Conservation (phyloP, 2,113 vertebrate genomes). For the Herpailurus yagouaroundi region DNA sequence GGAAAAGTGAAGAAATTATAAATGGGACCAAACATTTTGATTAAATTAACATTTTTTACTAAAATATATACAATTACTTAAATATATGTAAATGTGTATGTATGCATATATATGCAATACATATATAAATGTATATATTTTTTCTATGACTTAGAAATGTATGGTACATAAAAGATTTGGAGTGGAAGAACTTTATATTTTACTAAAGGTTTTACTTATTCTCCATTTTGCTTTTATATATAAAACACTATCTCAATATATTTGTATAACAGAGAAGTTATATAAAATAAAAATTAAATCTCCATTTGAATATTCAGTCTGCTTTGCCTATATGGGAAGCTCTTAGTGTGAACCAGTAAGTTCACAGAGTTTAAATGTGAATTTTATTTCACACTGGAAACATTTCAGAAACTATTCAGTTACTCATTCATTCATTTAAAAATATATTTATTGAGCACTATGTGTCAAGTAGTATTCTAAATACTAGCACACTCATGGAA, state of each 20-base stretch:
- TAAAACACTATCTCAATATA: background rate
- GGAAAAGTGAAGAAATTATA: background rate
- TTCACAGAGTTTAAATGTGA: background rate
- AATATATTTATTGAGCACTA: background rate
- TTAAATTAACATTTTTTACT: background rate
- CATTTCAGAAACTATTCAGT: background rate
- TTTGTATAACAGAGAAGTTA: background rate
- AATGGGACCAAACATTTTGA: background rate
- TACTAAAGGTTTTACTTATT: background rate
- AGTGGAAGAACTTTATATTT: background rate
- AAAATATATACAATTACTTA: background rate
- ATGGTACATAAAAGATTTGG: background rate
- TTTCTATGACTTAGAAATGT: background rate
- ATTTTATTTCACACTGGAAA: background rate
- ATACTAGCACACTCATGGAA: background rate
- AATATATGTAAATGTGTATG: background rate
- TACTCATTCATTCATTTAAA: background rate
- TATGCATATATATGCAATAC: background rate
- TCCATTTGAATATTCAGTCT: background rate
- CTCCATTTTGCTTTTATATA: background rate
- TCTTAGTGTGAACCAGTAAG: background rate
- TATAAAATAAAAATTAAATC: slow-evolving; percentile 49
- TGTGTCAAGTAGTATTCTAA: background rate
- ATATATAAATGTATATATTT: background rate
- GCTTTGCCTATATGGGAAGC: background rate